Base-by-base conservation (phyloP, 2,113 vertebrate species). In the Malurus melanocephalus region DNA sequence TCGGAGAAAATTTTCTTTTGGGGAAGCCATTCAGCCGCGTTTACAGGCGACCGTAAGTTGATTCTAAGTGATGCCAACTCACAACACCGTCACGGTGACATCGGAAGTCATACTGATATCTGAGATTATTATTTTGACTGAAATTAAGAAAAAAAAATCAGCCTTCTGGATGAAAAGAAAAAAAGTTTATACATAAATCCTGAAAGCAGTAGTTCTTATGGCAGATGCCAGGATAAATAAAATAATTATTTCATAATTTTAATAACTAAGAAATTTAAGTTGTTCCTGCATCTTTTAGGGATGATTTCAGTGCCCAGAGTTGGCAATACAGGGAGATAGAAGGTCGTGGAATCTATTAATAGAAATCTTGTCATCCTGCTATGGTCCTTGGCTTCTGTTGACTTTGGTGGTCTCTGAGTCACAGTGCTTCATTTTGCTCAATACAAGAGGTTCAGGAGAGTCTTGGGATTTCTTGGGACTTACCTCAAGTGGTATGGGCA, bases 101-200 rank as follows among this genome's bases (percentile, higher is more conserved):
- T 24, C 7, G 1, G 66, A 48, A 59, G 40, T 17, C n/a, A 2
- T 16, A 1, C 7, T 11, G 7, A 22, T 61, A 56, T 60, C 27
- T 8, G n/a, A 52, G 30, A 23, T 28, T 17, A 6, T 80, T 57
- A 19, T 68, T 83, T 42, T 20, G 49, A 12, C 28, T 71, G 27
- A 3, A 24, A 13, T 9, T 6, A 18, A 42, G 38, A 27, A 40
- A 53, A 48, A 48, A 45, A 52, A 38, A 32, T 30, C 42, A 9
- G 27, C 38, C 42, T 57, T 28, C 0, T 24, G 35, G 23, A 23
- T 20, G 48, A 22, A 43, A 60, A 28, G 13, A 13, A n/a, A 62
- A 62, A 13, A 61, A 6, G 17, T 0, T 18, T 26, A 9, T 6
- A 0, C 15, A 1, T 21, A 35, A 52, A 62, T 74, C 35, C 35